Evolutionary conservation across 1,140 invertebrate genomes (phyloP), one percentile per base, ranked within the genome.

Genomic region (Cherax destructor): DNA sequence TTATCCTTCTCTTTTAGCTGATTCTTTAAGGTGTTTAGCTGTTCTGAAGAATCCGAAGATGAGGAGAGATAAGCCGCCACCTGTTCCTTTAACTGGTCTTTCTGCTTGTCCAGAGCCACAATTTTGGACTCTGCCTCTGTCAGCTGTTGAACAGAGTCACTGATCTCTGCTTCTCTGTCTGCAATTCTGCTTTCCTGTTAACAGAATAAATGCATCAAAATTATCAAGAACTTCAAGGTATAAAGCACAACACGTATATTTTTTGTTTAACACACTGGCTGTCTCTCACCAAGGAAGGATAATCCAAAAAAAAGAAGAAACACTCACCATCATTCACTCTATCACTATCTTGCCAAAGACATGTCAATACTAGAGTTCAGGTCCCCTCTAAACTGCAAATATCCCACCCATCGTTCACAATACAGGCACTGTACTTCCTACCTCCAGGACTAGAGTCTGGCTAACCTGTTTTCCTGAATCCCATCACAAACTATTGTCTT

Each of bases 1-100:
- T 83, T 91, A 3, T 79, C 77, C 49, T 91, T 91, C n/a, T 86
- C 78, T 52, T 81, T 77, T 41, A 91, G 30, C 11, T 74, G 72
- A 13, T 86, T 86, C 52, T 79, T 86, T 11, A 86, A 61, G n/a
- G 30, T 72, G 13, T 30, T 41, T 21, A 81, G 83, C 16, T 86
- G 83, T 59, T 86, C 47, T 9, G 86, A 80, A 13, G 86, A 80
- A 69, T 81, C 86, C 18, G 86, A 88, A 5, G 77, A 79, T 30
- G 86, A 80, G 18, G 86, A 49, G 9, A 88, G 56, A 13, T 13
- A 61, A 9, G 78, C 59, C 16, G 56, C 59, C 3, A 88, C 61
- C 59, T 88, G 86, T 50, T 88, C 86, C 59, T 81, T 65, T 16
- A 88, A 30, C 61, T 88, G 56, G 9, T 69, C 69, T 69, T 61